Evolutionary conservation across 2,888 invertebrate species (phyloP), one percentile per base, ranked within the genome.

Genomic region (Morpho deidamia): DNA sequence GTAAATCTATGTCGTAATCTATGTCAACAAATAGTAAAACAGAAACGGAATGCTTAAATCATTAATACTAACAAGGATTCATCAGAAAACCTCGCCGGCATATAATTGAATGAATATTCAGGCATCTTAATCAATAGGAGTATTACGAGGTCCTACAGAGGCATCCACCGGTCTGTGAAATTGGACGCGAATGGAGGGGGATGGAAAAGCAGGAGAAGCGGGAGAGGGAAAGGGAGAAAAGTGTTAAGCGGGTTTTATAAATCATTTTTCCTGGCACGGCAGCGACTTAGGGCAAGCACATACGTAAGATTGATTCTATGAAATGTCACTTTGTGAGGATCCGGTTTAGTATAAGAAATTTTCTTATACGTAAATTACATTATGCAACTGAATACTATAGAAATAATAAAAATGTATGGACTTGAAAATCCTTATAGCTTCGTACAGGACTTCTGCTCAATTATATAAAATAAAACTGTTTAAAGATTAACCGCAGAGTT

Each of bases 31-130:
- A 14, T 14, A 14, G 14, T 14, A 14, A 14, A 14, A 14, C 35
- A 37, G 7, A 10, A 37, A 11, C 11, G 12, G n/a, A 59, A 57
- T 54, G 47, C 43, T 58, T 55, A 55, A 62, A 60, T 46, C 45
- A 55, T 44, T 44, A 59, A 53, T 58, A 59, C 51, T 49, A 60
- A 53, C 71, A 66, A 70, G 68, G 69, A 78, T 79, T 79, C 78
- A 77, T 77, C 76, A 77, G 74, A 72, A 72, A 83, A 74, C 79
- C 77, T 67, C 75, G 72, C 66, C 68, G 71, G 74, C 78, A 80
- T 81, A 78, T 86, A 87, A 88, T 87, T 87, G 86, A 83, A 86
- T 88, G 87, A 86, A 87, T 87, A 88, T 87, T 87, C 87, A 86
- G 78, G 76, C 78, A 76, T 83, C 86, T 86, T 88, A 87, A 88